phyloP scores from a whole-genome alignment of 2,797 vertebrate species.

The Rhinichthys osculus region DNA sequence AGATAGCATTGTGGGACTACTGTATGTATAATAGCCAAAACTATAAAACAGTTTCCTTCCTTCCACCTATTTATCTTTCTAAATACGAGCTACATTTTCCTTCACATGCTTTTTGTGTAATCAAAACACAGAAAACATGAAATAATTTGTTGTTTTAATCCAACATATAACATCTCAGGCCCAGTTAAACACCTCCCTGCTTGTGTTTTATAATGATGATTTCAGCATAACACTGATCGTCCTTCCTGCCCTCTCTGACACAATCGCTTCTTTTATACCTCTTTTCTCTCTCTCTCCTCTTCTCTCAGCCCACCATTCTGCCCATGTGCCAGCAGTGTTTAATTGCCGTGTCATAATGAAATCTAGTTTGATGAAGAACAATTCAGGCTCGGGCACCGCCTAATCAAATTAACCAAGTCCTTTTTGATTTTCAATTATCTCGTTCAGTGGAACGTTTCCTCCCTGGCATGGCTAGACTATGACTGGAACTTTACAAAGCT shows the following conservation, averaged over 20 bases:
- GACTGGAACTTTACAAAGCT: conserved; percentile 66
- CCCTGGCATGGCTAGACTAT: conserved; percentile 58
- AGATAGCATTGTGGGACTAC: conserved; percentile 46
- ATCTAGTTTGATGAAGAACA: conserved; percentile 91
- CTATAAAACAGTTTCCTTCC: conserved; percentile 10
- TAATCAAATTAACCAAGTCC: conserved; percentile 94
- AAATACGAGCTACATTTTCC: neutral
- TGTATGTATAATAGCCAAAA: conserved; percentile 21
- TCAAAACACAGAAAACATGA: neutral
- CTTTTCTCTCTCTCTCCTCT: conserved; percentile 22
- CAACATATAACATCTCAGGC: neutral
- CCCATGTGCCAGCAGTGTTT: conserved; percentile 77
- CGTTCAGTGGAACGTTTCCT: conserved; percentile 76
- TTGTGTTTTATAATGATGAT: conserved; percentile 50
- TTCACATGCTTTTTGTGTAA: neutral
- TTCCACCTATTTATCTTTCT: neutral
- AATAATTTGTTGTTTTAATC: conserved; percentile 7
- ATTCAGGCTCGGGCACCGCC: conserved; percentile 81
- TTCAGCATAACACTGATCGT: conserved; percentile 53
- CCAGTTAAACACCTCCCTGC: conserved; percentile 2
- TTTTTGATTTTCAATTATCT: conserved; percentile 96
- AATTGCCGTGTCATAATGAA: conserved; percentile 90
- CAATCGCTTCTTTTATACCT: neutral
- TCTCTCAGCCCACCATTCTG: conserved; percentile 28
- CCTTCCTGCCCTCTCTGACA: neutral